phyloP scores from a whole-genome alignment of 2,888 invertebrate genomes.

The Psylliodes chrysocephalus region DNA sequence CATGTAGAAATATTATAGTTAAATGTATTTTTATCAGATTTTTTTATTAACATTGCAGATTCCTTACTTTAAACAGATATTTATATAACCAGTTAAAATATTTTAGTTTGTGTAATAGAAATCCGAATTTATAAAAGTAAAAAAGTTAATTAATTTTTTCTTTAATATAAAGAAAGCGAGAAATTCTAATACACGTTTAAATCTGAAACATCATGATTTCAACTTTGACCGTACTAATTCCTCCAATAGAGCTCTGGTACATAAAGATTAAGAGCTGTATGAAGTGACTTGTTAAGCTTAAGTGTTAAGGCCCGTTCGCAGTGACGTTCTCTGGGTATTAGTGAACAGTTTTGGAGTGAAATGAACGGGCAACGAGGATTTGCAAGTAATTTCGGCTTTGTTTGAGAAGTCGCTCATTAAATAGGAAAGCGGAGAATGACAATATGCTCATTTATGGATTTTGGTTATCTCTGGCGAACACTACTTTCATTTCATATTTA shows the following conservation, averaged over 20 bases:
- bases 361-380: conserved; percentile 8
- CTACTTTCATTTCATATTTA: background rate
- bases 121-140: too few relatives aligned
- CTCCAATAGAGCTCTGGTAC: background rate
- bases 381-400: conserved; percentile 17
- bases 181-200: too few relatives aligned
- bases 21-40: too few relatives aligned
- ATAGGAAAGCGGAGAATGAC: background rate
- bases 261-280: conserved; percentile 22
- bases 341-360: conserved; percentile 8
- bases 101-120: too few relatives aligned
- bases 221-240: conserved; percentile 6
- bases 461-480: background rate
- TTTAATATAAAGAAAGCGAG: too few relatives aligned
- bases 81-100: too few relatives aligned
- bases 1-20: too few relatives aligned
- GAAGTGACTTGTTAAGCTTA: conserved; percentile 19
- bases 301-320: background rate
- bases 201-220: background rate
- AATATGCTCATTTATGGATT: background rate
- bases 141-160: too few relatives aligned
- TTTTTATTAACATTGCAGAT: too few relatives aligned
- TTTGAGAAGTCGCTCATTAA: conserved; percentile 1
- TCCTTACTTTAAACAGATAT: too few relatives aligned
- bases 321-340: background rate